Percentiles rank a stretch among this genome's conserved stretches.
These are phyloP conservation scores for Pentamera pediparva DNA, from an alignment of 53 echinoderm and acorn worm species.

Conservation along the genomic window DNA sequence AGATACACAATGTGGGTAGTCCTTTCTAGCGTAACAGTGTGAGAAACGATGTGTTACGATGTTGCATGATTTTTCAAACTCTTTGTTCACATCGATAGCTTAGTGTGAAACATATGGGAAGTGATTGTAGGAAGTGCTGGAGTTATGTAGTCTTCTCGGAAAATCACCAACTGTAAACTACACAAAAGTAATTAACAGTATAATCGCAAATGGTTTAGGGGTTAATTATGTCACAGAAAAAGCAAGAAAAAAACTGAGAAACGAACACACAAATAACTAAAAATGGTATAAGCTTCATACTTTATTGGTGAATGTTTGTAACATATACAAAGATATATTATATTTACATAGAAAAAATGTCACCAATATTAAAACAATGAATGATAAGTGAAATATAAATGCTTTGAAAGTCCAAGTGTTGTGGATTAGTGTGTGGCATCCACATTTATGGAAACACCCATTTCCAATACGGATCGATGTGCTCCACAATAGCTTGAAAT, in stretches of 20 bases:
- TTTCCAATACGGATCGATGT: too few species aligned
- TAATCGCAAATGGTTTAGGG: too few species aligned
- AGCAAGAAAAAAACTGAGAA: background rate
- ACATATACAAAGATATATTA: constrained; percentile 4
- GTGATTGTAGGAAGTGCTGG: too few species aligned
- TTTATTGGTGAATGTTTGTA: constrained; percentile 7
- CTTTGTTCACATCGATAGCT: background rate
- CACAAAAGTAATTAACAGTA: too few species aligned
- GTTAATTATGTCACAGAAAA: constrained; percentile 14
- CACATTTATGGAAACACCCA: constrained; percentile 22
- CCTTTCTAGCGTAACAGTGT: constrained; percentile 12
- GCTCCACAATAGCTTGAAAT: too few species aligned
- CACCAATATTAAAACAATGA: background rate
- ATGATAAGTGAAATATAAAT: background rate
- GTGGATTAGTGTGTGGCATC: constrained; percentile 4
- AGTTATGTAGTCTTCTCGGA: too few species aligned
- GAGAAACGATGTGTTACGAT: constrained; percentile 23
- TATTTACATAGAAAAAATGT: background rate
- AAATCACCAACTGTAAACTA: background rate
- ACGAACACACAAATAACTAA: background rate
- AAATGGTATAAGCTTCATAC: background rate
- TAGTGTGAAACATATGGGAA: background rate
- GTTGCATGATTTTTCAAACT: background rate
- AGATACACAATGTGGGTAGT: background rate
- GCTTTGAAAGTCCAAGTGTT: background rate